Percentiles rank a stretch among this genome's conserved stretches.
These are phyloP conservation scores for Micropoecilia bifurca DNA, from an alignment of 2,797 vertebrate genomes.

Conservation along the genomic window DNA sequence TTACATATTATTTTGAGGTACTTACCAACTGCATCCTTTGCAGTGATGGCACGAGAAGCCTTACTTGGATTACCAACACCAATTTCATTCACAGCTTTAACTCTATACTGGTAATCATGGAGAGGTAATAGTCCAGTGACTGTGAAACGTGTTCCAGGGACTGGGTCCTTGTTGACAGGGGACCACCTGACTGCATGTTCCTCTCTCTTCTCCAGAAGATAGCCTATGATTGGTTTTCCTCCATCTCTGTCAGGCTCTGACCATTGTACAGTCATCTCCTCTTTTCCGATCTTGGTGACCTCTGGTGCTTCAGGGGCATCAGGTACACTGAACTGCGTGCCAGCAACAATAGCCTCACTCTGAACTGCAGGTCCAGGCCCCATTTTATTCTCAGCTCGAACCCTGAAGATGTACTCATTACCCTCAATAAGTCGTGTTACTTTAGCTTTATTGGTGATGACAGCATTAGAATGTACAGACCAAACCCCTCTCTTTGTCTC, in stretches of 20 bases:
- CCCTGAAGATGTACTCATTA: constrained; percentile 96
- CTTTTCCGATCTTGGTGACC: constrained; percentile 91
- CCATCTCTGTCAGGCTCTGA: constrained; percentile 93
- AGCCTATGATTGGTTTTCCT: constrained; percentile 94
- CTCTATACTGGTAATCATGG: constrained; percentile 97
- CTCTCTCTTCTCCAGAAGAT: constrained; percentile 95
- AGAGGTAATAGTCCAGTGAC: constrained; percentile 93
- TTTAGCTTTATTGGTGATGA: constrained; percentile 88
- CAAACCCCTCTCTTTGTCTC: constrained; percentile 96
- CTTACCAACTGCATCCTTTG: constrained; percentile 95
- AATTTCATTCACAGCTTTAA: constrained; percentile 98
- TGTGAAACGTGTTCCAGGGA: constrained; percentile 87
- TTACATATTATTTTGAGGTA: constrained; percentile 30
- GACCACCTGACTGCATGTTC: constrained; percentile 92
- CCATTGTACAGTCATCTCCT: constrained; percentile 97
- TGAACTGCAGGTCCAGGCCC: constrained; percentile 94
- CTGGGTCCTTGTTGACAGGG: constrained; percentile 90
- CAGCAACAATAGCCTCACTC: constrained; percentile 91
- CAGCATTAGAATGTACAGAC: constrained; percentile 92
- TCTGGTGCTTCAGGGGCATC: constrained; percentile 92
- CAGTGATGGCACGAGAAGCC: constrained; percentile 90
- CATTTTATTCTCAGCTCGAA: constrained; percentile 99
- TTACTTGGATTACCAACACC: constrained; percentile 92
- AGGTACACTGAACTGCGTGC: constrained; percentile 92
- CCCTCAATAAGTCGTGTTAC: constrained; percentile 96